Base-by-base conservation (phyloP, 2,888 invertebrate species). In the Unio pictorum region DNA sequence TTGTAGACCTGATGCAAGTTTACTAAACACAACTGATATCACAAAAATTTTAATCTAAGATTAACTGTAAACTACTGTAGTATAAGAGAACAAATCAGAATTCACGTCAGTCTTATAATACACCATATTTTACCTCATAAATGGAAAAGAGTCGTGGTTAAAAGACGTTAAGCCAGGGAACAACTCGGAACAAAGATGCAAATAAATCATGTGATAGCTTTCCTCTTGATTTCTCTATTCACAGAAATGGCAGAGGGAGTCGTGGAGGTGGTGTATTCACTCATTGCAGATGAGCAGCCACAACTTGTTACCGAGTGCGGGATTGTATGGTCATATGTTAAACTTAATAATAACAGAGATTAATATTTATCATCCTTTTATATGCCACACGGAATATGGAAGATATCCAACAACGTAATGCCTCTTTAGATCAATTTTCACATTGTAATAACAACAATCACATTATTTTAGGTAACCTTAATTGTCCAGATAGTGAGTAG, bases 401-500 rank as follows among this genome's bases (percentile, higher is more conserved):
- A 3, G 55, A 54, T 55, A 65, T 70, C 2, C 20, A 17, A 7
- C 26, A 66, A 34, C 60, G 68, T 4, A n/a, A 60, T n/a, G 63
- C 67, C 3, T 71, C 69, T 8, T 7, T 74, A 45, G 17, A 59
- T 4, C 28, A 64, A 23, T 55, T 67, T 20, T 28, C 69, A n/a
- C 11, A 26, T 0, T 8, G 30, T 5, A 30, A 20, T 5, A 34
- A 55, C 61, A 61, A 66, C 3, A 68, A 70, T 34, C 68, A 72
- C 56, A 71, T 71, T 26, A 67, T 74, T 11, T 0, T 72, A 8
- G 69, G 69, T 2, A 70, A 75, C 58, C 72, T 75, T 66, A 75
- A 72, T 65, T 75, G 75, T 55, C 75, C 72, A 30, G 55, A 75
- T 62, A 72, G 66, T 15, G 54, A 68, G 23, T 76, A 70, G 72